Percentiles rank a stretch among this genome's conserved stretches.
These are phyloP conservation scores for Euura lappo DNA, from an alignment of 1,140 invertebrate species.

Conservation along the genomic window DNA sequence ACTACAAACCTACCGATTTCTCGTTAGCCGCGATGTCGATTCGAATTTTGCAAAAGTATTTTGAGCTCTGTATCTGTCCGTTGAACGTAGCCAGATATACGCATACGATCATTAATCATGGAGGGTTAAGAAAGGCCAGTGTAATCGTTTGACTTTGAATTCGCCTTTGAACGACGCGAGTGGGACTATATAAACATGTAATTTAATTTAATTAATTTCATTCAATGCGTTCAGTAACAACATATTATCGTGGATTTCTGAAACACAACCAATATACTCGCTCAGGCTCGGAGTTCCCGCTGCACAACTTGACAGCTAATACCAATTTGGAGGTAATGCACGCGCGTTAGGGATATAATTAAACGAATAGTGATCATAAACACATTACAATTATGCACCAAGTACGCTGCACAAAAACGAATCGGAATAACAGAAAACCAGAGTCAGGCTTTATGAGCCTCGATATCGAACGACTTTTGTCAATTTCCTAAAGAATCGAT, in stretches of 20 bases:
- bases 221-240: background rate
- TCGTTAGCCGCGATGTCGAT: background rate
- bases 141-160: background rate
- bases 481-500: no score
- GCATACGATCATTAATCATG: no score
- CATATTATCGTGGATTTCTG: slow-evolving; percentile 1
- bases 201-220: background rate
- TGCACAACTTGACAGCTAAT: background rate
- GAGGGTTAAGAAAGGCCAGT: no score
- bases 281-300: background rate
- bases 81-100: no score
- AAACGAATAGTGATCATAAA: no score
- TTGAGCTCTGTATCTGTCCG: background rate
- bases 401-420: no score
- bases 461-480: no score
- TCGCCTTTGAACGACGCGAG: background rate
- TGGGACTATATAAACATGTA: background rate
- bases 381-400: no score
- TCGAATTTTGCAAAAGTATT: background rate
- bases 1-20: background rate
- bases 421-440: no score
- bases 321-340: no score
- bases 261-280: background rate
- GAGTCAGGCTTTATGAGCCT: no score
- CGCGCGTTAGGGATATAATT: no score